Conservation (phyloP, 1,140 invertebrate species). For the Drosophila ercepeae region DNA sequence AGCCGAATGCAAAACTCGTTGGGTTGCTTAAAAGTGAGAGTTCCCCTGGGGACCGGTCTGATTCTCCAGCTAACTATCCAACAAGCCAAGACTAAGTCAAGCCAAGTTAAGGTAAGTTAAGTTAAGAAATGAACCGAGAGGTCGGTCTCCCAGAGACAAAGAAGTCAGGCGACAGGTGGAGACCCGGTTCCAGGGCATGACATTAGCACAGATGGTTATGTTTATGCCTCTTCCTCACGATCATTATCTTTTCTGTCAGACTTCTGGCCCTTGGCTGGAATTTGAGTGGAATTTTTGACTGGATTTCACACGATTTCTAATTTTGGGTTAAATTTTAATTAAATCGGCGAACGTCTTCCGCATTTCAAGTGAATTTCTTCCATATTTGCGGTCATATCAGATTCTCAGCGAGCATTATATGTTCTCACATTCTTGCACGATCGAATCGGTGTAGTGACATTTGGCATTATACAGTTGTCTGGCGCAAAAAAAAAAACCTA, state of each 20-base stretch:
- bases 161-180: conserved; percentile 29
- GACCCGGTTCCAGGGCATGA: conserved; percentile 41
- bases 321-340: conserved; percentile 19
- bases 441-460: conserved; percentile 29
- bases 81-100: neutral
- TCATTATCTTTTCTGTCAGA: conserved; percentile 1
- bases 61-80: conserved; percentile 27
- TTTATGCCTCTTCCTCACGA: neutral
- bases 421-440: conserved; percentile 55
- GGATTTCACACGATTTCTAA: conserved; percentile 74
- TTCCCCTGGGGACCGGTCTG: conserved; percentile 34
- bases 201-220: conserved; percentile 28
- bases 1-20: conserved; percentile 47
- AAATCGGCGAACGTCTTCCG: conserved; percentile 22
- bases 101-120: neutral
- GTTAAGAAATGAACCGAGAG: conserved; percentile 2
- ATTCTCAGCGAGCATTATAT: conserved; percentile 9
- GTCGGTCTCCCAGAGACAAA: conserved; percentile 10
- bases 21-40: conserved; percentile 49
- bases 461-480: conserved; percentile 41
- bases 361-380: conserved; percentile 54
- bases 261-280: neutral
- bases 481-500: neutral
- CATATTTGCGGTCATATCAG: conserved; percentile 16
- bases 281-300: neutral